Base-by-base conservation (phyloP, 2,888 invertebrate species). In the Drosophila melanosoma region DNA sequence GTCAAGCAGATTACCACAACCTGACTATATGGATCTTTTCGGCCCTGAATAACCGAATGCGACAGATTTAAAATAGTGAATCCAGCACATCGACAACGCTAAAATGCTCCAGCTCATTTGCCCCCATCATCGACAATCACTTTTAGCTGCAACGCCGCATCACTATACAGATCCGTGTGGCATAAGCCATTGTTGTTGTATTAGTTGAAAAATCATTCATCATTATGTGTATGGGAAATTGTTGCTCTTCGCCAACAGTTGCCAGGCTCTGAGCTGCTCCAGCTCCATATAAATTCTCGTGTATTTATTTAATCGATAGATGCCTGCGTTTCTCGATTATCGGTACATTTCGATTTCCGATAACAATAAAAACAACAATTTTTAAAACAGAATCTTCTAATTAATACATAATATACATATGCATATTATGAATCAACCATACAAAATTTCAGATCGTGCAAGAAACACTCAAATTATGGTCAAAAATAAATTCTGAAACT, bases 1-100 rank as follows among this genome's bases (percentile, higher is more conserved):
- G 23, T 96, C 96, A 92, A 95, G 1, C 94, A 94, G 53, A 95
- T 86, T 10, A 96, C 94, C 54, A 95, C 86, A 1, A 95, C 94
- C 51, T 95, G 91, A 1, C 96, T 96, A 89, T 96, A 95, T 0
- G 94, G 93, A 89, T 95, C 94, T 74, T 94, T 93, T 72, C 94
- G 93, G 6, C 95, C 95, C 79, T 94, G 93, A 1, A 95, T 93
- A 7, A 96, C 95, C n/a, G 94, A 94, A 63, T 92, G 90, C 1
- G 93, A 91, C 35, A 95, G 83, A 91, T 95, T 45, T 84, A 81
- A n/a, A 89, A 77, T 4, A 95, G 83, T 1, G 91, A 80, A 45
- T 92, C 78, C 1, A 93, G 91, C 17, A 94, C 91, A 0, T 85
- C 74, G 10, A 54, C 61, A 0, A 88, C 87, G 11, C 83, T 71